These are phyloP conservation scores for Muscicapa comitata DNA, from an alignment of 2,797 vertebrate genomes.

Conservation along the genomic window DNA sequence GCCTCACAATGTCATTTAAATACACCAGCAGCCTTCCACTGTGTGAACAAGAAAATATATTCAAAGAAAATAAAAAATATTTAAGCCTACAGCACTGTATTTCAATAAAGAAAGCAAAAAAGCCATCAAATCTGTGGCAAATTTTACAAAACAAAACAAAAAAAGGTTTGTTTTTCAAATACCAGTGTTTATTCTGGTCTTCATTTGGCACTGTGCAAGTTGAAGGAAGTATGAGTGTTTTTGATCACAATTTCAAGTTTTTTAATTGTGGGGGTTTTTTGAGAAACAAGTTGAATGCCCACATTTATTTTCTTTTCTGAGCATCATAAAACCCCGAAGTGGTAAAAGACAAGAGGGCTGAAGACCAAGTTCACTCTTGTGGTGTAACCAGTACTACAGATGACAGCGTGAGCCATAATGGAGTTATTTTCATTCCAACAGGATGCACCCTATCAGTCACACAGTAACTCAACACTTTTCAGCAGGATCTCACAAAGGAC, in stretches of 20 bases:
- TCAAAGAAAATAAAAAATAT: not conserved
- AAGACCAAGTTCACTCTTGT: not conserved
- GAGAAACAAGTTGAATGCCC: not conserved
- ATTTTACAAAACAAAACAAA: not conserved
- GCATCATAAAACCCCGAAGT: not conserved
- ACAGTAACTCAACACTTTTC: not conserved
- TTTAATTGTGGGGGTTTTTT: not conserved
- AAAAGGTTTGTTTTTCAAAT: not conserved
- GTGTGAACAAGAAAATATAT: not conserved
- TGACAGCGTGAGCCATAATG: too few species aligned
- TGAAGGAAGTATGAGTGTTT: not conserved
- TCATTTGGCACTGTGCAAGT: not conserved
- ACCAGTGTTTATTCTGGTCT: not conserved
- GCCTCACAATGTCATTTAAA: not conserved
- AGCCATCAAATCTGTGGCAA: not conserved
- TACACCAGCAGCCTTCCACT: not conserved
- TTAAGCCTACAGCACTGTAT: not conserved
- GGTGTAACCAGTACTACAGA: not conserved
- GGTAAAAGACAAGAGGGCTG: not conserved
- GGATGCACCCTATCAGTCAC: not conserved
- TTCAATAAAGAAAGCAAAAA: not conserved
- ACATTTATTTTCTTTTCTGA: not conserved
- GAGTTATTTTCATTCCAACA: not conserved
- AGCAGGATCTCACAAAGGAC: not conserved
- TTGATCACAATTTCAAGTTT: not conserved